phyloP scores from a whole-genome alignment of 2,113 vertebrate species.

The Heterocephalus glaber region DNA sequence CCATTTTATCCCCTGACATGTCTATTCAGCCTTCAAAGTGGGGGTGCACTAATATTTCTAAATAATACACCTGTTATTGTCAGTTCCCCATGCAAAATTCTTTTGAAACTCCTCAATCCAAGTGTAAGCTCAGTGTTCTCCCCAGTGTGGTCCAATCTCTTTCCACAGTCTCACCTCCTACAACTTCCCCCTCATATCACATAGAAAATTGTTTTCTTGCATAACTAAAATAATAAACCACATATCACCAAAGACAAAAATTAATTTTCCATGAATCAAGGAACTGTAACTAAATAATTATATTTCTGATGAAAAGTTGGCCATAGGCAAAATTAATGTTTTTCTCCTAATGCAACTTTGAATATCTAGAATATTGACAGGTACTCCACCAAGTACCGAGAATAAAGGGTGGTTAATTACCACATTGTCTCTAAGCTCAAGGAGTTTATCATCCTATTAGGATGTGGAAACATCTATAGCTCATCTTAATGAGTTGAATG shows the following conservation, averaged over 20 bases:
- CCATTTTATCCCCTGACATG: not conserved
- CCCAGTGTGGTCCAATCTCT: not conserved
- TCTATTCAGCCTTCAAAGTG: not conserved
- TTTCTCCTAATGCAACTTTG: not conserved
- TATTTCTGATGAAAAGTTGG: not conserved
- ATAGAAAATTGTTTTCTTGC: not conserved
- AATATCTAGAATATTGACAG: not conserved
- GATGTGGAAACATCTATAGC: not conserved
- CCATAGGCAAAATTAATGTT: not conserved
- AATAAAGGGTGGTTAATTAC: not conserved
- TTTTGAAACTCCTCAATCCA: not conserved
- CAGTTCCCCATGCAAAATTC: not conserved
- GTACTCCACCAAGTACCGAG: not conserved
- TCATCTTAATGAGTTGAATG: not conserved
- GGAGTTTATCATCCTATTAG: not conserved
- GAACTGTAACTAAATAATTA: constrained; percentile 6
- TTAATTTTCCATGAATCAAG: constrained; percentile 5
- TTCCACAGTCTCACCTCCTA: not conserved
- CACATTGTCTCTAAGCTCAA: not conserved
- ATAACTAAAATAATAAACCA: constrained; percentile 24
- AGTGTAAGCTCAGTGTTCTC: not conserved
- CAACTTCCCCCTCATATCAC: not conserved
- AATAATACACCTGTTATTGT: not conserved
- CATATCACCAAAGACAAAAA: not conserved
- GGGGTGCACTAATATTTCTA: not conserved